Evolutionary conservation across 2,113 vertebrate species (phyloP).

Genomic region (Thermophis baileyi): DNA sequence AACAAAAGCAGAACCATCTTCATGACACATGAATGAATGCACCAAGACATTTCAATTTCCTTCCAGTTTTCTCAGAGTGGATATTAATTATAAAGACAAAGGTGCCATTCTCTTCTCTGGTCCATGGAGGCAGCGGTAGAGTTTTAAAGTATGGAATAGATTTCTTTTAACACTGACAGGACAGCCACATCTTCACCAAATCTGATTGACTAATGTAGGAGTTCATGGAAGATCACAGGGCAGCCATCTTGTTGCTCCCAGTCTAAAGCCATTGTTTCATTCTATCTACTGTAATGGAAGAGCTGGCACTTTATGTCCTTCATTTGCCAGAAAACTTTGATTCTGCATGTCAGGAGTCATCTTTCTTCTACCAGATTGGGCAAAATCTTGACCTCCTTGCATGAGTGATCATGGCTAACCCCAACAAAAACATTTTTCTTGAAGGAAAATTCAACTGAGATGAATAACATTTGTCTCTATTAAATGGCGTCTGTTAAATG

Average conservation of each 20-base stretch:
- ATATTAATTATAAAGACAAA: slow-evolving; percentile 48
- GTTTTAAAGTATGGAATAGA: not conserved
- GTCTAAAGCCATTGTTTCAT: not conserved
- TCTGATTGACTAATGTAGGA: not conserved
- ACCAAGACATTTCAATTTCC: slow-evolving; percentile 37
- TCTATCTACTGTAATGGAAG: not conserved
- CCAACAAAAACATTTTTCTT: not conserved
- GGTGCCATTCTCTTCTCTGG: not conserved
- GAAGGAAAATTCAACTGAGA: no score
- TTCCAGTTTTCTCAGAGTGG: slow-evolving; percentile 45
- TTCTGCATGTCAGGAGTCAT: not conserved
- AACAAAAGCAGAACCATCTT: not conserved
- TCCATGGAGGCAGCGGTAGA: not conserved
- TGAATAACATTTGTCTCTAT: not conserved
- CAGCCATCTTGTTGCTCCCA: not conserved
- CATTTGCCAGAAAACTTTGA: not conserved
- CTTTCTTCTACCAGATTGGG: not conserved
- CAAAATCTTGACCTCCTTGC: not conserved
- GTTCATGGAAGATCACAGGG: not conserved
- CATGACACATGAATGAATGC: slow-evolving; percentile 37
- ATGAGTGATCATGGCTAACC: not conserved
- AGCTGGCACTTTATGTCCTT: not conserved
- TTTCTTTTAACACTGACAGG: no score
- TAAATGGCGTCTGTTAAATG: not conserved
- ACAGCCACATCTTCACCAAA: not conserved